Conservation (phyloP, 2,113 vertebrate genomes). For the Silurus meridionalis region DNA sequence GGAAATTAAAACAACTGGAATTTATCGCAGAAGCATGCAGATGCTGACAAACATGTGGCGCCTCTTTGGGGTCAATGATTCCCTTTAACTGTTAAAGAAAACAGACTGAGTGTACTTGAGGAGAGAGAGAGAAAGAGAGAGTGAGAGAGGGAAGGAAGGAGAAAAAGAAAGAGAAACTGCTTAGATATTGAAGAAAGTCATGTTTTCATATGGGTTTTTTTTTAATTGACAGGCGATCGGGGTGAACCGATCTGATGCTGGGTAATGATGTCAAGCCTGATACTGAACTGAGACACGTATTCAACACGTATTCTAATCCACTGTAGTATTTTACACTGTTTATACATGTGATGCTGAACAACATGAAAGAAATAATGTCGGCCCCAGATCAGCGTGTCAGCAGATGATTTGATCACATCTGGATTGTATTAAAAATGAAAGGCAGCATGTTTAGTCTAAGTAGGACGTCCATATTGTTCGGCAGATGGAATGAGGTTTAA, state of each 20-base stretch:
- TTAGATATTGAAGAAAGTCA: background rate
- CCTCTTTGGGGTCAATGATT: constrained; percentile 7
- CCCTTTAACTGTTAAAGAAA: constrained; percentile 38
- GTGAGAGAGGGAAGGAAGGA: constrained; percentile 58
- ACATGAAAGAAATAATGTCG: background rate
- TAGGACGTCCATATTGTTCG: background rate
- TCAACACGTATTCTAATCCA: background rate
- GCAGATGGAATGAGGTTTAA: background rate
- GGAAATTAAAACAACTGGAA: background rate
- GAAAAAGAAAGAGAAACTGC: constrained; percentile 12
- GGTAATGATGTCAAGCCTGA: background rate
- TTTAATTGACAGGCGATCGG: background rate
- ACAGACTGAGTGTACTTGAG: constrained; percentile 47
- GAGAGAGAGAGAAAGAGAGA: constrained; percentile 54
- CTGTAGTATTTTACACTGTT: background rate
- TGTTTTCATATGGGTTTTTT: background rate
- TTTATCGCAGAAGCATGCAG: constrained; percentile 14
- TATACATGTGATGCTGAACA: background rate
- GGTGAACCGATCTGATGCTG: background rate
- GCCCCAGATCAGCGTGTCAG: background rate
- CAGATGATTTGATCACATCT: background rate
- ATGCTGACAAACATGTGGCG: constrained; percentile 25
- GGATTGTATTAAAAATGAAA: background rate
- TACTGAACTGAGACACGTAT: background rate
- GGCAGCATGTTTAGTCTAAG: background rate